Percentiles rank a stretch among this genome's conserved stretches.
phyloP scores from a whole-genome alignment of 2,113 vertebrate genomes.

The Ornithorhynchus anatinus region DNA sequence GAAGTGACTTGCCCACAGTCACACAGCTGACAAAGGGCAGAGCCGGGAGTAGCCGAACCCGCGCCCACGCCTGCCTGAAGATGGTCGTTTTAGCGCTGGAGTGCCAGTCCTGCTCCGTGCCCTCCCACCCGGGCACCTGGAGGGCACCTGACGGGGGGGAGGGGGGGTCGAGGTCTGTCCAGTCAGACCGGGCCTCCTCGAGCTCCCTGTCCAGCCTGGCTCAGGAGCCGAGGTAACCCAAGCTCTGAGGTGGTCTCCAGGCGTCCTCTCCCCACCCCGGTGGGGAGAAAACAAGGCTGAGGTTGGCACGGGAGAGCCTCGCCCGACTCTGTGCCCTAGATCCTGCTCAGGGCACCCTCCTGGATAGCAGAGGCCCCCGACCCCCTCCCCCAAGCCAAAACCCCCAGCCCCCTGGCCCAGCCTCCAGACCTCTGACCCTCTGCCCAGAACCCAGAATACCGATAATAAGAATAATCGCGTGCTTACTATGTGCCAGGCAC shows the following conservation, averaged over 20 bases:
- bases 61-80: no score
- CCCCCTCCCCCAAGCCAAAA: neutral
- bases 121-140: neutral
- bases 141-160: rapidly evolving
- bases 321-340: neutral
- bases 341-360: neutral
- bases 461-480: neutral
- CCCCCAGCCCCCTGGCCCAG: neutral
- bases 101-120: no score
- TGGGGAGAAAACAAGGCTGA: no score
- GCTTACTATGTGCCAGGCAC: neutral
- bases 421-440: neutral
- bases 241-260: neutral
- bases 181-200: neutral
- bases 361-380: no score
- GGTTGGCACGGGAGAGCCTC: no score
- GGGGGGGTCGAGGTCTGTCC: no score
- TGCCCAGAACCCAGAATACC: neutral
- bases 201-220: neutral
- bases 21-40: no score
- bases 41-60: no score
- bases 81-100: no score
- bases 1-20: no score
- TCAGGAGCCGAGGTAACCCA: neutral
- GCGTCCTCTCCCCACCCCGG: neutral